A percentile compares a stretch with the other conserved stretches of the same genome.
phyloP scores from a whole-genome alignment of 2,797 vertebrate species.

The Corythornis leucogaster region DNA sequence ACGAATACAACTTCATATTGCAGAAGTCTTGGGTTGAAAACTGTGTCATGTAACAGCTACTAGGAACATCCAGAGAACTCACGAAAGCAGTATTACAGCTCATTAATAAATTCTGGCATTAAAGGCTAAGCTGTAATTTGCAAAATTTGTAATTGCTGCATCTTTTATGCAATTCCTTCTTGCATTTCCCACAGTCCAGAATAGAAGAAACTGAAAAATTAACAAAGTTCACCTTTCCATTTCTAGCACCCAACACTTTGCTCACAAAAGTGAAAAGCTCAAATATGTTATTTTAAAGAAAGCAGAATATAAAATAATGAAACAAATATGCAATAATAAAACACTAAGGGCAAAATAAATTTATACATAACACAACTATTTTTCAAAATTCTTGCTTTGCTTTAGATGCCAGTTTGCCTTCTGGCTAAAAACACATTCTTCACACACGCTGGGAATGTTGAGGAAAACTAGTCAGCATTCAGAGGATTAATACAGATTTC shows the following conservation, averaged over 20 bases:
- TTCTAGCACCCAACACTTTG: conserved; percentile 40
- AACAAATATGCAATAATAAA: conserved; percentile 75
- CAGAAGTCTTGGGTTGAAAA: neutral
- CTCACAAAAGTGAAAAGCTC: conserved; percentile 45
- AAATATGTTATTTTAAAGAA: conserved; percentile 67
- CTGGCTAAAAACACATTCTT: conserved; percentile 84
- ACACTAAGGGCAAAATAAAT: conserved; percentile 81
- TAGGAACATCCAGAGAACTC: neutral
- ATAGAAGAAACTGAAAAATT: neutral
- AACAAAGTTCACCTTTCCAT: conserved; percentile 20
- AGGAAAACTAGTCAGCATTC: conserved; percentile 81
- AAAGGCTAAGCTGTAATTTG: conserved; percentile 4
- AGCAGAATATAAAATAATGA: conserved; percentile 72
- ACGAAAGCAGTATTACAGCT: neutral
- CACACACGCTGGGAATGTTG: conserved; percentile 82
- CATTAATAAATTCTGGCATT: neutral
- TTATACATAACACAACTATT: conserved; percentile 83
- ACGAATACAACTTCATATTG: neutral
- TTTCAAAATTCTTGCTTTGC: conserved; percentile 82
- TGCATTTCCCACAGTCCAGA: conserved; percentile 5
- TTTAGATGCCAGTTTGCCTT: conserved; percentile 82
- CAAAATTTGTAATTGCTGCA: neutral
- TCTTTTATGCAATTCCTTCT: conserved; percentile 9
- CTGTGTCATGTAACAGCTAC: neutral
- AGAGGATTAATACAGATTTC: conserved; percentile 82